These are phyloP conservation scores for Drosophila cardini DNA, from an alignment of 1,140 invertebrate species.

Conservation along the genomic window DNA sequence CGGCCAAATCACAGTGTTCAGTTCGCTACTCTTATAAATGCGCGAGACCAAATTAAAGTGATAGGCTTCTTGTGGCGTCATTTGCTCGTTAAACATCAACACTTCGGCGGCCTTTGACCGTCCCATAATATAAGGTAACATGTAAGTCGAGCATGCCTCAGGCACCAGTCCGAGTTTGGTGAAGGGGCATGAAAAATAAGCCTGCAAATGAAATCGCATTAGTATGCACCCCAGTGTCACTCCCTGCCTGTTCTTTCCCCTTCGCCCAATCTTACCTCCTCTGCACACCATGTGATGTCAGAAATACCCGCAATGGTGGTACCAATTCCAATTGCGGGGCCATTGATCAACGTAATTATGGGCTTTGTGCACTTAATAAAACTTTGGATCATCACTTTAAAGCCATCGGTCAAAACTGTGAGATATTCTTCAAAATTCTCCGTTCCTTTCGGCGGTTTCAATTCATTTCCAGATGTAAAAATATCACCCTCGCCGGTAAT, in stretches of 20 bases:
- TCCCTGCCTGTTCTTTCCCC: no score
- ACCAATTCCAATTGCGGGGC: slow-evolving; percentile 96
- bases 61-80: slow-evolving; percentile 91
- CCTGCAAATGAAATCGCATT: slow-evolving; percentile 85
- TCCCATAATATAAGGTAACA: slow-evolving; percentile 94
- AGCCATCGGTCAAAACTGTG: slow-evolving; percentile 40
- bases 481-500: slow-evolving; percentile 68
- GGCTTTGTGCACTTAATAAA: slow-evolving; percentile 96
- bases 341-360: slow-evolving; percentile 95
- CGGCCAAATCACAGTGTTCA: slow-evolving; percentile 68
- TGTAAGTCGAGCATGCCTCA: slow-evolving; percentile 94
- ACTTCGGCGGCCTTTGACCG: slow-evolving; percentile 91
- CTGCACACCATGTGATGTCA: slow-evolving; percentile 95
- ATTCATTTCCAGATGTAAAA: slow-evolving; percentile 74
- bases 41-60: slow-evolving; percentile 87
- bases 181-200: slow-evolving; percentile 95
- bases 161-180: slow-evolving; percentile 91
- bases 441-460: slow-evolving; percentile 23
- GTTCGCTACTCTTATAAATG: slow-evolving; percentile 56
- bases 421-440: slow-evolving; percentile 46
- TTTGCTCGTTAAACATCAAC: slow-evolving; percentile 91
- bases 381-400: slow-evolving; percentile 89
- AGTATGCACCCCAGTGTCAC: neutral
- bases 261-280: slow-evolving; percentile 85
- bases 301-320: slow-evolving; percentile 93